Evolutionary conservation across 2,113 vertebrate genomes (phyloP), one percentile per base, ranked within the genome.

Genomic region (Bubo blakistoni): DNA sequence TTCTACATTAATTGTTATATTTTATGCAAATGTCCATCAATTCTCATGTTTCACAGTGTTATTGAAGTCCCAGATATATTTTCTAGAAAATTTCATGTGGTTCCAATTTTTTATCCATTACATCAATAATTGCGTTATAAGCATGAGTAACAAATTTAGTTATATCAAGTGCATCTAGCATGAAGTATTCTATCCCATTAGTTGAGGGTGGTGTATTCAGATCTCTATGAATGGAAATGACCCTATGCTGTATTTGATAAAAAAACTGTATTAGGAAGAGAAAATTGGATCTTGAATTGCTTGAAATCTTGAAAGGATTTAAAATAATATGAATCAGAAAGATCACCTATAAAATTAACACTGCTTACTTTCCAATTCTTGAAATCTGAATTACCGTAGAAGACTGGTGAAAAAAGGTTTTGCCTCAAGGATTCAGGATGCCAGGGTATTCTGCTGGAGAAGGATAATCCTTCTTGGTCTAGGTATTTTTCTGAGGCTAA

Each of bases 301-400:
- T 91, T 77, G 59, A 94, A 94, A 81, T 94, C 63, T 83, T 88
- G 78, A 93, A 96, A 97, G 42, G 38, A 81, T 95, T 92, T 92
- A 62, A 93, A 92, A 70, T 83, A 83, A 78, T 63, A 51, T 62
- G 42, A 88, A 87, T 90, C 42, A 59, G 92, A 94, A 95, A 52
- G 30, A 90, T 93, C 84, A 86, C 32, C 46, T 86, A 13, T 71
- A 85, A 94, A 95, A 94, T 91, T 94, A 97, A 78, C 32, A 83
- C 25, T 0, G 0, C 54, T 91, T 90, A 69, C 66, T 34, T 96
- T 85, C 47, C 34, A 67, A 0, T 89, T 85, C 40, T 94, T 82
- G 78, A 95, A 87, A 94, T 79, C 70, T 83, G 67, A 92, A 86
- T 95, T 90, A 77, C 26, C 0, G 0, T 26, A 61, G 49, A 77